Evolutionary conservation across 2,113 vertebrate species (phyloP).

Genomic region (Motacilla alba): DNA sequence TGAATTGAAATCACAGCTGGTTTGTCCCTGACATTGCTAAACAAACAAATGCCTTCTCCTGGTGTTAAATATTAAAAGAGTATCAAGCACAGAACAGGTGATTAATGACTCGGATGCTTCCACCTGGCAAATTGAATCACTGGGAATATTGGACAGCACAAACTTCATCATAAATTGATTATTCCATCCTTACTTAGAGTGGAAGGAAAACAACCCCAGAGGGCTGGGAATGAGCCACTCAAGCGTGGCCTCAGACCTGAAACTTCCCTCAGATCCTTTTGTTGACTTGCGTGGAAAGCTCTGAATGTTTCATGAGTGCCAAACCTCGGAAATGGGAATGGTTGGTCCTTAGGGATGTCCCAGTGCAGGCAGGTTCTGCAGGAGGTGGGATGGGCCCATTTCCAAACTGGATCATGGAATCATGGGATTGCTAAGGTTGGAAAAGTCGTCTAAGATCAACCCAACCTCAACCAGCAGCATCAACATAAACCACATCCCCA

Average conservation of each 20-base stretch:
- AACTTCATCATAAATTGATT: slow-evolving; percentile 45
- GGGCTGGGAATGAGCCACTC: not conserved
- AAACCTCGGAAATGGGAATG: fast-evolving
- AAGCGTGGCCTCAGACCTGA: not conserved
- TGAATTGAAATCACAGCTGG: not conserved
- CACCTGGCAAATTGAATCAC: slow-evolving; percentile 49
- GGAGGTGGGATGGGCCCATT: not conserved
- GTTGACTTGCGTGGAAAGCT: not conserved
- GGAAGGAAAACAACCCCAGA: not conserved
- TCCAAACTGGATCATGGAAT: not conserved
- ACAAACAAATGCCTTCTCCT: slow-evolving; percentile 3
- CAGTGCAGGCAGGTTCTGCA: not conserved
- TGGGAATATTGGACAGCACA: not conserved
- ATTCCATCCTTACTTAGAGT: not conserved
- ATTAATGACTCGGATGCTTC: slow-evolving; percentile 39
- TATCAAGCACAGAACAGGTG: not conserved
- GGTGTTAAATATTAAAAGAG: slow-evolving; percentile 47
- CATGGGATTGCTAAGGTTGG: not conserved
- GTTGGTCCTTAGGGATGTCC: fast-evolving
- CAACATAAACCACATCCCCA: fast-evolving
- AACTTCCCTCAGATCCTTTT: not conserved
- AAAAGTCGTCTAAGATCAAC: not conserved
- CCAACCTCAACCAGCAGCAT: not conserved
- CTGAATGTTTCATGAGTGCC: not conserved
- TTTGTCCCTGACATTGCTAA: not conserved